phyloP scores from a whole-genome alignment of 2,888 invertebrate genomes.

The Leuctra nigra region DNA sequence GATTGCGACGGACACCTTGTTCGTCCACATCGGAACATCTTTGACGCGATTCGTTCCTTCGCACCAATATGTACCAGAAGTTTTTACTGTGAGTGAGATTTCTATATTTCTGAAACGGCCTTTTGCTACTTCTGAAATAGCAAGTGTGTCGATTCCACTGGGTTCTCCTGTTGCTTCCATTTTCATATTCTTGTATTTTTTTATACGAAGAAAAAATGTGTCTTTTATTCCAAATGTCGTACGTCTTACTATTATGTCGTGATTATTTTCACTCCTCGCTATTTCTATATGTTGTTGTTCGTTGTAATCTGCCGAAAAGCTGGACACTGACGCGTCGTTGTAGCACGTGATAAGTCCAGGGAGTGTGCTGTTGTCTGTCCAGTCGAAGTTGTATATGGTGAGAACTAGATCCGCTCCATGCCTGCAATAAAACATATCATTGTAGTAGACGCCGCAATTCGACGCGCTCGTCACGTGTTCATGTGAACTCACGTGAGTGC shows the following conservation, averaged over 20 bases:
- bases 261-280: neutral
- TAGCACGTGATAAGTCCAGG: constrained; percentile 4
- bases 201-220: neutral
- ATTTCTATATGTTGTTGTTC: neutral
- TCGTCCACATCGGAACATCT: neutral
- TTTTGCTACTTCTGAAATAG: too few relatives aligned
- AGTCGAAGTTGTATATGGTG: neutral
- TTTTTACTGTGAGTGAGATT: neutral
- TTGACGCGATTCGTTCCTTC: neutral
- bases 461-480: too few relatives aligned
- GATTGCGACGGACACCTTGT: neutral
- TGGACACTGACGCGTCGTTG: neutral
- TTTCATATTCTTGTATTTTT: too few relatives aligned
- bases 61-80: constrained; percentile 8
- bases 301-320: neutral
- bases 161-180: too few relatives aligned
- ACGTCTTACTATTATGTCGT: neutral
- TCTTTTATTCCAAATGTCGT: neutral
- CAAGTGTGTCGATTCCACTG: too few relatives aligned
- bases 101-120: too few relatives aligned
- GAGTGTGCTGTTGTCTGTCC: neutral
- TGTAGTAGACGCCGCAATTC: too few relatives aligned
- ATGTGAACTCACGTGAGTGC: neutral
- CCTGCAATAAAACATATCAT: too few relatives aligned
- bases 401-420: neutral